phyloP scores from a whole-genome alignment of 2,888 invertebrate genomes.

The Scaptodrosophila latifasciaeformis region DNA sequence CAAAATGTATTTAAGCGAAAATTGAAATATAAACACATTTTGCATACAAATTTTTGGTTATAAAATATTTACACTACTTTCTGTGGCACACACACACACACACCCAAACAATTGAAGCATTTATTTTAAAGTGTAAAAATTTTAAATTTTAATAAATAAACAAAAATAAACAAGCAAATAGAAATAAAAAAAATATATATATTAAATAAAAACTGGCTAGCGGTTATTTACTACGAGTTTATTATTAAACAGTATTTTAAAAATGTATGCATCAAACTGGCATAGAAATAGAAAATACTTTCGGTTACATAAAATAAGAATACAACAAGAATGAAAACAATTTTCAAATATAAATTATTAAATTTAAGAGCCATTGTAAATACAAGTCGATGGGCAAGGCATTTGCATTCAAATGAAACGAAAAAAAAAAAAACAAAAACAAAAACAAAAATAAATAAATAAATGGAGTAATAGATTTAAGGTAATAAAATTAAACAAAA shows the following conservation, averaged over 20 bases:
- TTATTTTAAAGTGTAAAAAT: constrained; percentile 37
- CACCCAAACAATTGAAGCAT: constrained; percentile 52
- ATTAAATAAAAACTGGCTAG: constrained; percentile 27
- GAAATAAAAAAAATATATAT: constrained; percentile 30
- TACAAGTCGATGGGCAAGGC: constrained; percentile 8
- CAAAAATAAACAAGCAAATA: constrained; percentile 8
- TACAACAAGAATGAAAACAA: constrained; percentile 2
- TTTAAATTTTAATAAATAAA: background rate
- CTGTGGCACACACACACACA: constrained; percentile 17
- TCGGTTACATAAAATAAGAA: constrained; percentile 18
- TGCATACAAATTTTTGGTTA: constrained; percentile 30
- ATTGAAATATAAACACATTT: constrained; percentile 27
- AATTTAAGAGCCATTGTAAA: constrained; percentile 16
- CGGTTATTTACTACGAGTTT: constrained; percentile 7
- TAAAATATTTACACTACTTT: constrained; percentile 32
- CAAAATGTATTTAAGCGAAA: background rate
- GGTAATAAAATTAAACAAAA: too few species aligned
- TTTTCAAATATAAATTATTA: constrained; percentile 22
- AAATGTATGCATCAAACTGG: constrained; percentile 15
- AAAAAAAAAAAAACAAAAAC: background rate
- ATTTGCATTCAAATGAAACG: background rate
- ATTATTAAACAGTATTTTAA: constrained; percentile 4
- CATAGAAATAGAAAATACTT: constrained; percentile 17
- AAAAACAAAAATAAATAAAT: too few species aligned
- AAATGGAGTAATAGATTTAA: too few species aligned